phyloP scores from a whole-genome alignment of 2,888 invertebrate genomes.

The Aplocera efformata region DNA sequence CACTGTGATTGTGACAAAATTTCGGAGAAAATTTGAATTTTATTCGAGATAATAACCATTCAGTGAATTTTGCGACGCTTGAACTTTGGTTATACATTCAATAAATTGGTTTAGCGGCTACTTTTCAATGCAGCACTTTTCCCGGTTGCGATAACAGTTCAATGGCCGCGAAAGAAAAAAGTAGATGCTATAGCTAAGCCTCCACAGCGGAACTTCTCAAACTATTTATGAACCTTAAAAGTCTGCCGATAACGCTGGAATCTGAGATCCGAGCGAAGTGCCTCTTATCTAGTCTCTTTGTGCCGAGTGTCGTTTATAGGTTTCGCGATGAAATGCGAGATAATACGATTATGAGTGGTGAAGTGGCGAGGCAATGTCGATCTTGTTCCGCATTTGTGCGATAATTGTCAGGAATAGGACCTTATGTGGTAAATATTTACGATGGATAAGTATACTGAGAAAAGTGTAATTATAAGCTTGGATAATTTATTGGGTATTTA shows the following conservation, averaged over 20 bases:
- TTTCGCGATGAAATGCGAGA: constrained; percentile 23
- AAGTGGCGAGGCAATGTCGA: constrained; percentile 14
- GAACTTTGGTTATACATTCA: no score
- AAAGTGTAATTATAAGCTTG: constrained; percentile 6
- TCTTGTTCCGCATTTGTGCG: neutral
- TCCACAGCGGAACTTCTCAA: constrained; percentile 43
- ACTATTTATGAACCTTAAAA: constrained; percentile 61
- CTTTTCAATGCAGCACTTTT: neutral
- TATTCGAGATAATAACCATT: neutral
- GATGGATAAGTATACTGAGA: neutral
- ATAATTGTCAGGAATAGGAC: constrained; percentile 7
- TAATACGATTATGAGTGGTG: constrained; percentile 41
- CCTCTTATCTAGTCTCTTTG: constrained; percentile 45
- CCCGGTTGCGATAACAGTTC: constrained; percentile 2
- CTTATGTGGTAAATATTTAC: neutral
- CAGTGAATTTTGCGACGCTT: no score
- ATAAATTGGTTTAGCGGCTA: neutral
- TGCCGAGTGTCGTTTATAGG: constrained; percentile 43
- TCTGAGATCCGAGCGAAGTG: constrained; percentile 44
- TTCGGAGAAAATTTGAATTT: neutral
- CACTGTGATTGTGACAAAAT: constrained; percentile 4
- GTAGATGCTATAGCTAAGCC: constrained; percentile 7
- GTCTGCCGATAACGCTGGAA: constrained; percentile 48
- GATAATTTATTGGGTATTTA: constrained; percentile 3
- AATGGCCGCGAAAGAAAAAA: constrained; percentile 7